A percentile compares a stretch with the other conserved stretches of the same genome.
phyloP scores from a whole-genome alignment of 2,888 invertebrate genomes.

The Lydus trimaculatus region DNA sequence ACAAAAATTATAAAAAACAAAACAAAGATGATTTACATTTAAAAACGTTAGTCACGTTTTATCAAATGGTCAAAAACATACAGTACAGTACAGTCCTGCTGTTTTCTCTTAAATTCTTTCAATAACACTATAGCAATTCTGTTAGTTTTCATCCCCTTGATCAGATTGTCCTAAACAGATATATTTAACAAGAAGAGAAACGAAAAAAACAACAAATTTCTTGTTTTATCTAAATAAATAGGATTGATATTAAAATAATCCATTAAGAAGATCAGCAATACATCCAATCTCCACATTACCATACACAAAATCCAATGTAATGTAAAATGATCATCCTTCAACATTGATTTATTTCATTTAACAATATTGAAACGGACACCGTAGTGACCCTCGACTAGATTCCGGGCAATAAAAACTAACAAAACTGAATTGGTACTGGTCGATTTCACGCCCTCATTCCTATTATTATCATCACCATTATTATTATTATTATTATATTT shows the following conservation, averaged over 20 bases:
- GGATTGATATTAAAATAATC: background rate
- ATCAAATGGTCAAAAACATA: background rate
- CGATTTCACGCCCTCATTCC: conserved; percentile 53
- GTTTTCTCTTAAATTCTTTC: background rate
- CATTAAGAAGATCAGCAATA: conserved; percentile 8
- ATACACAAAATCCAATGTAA: conserved; percentile 43
- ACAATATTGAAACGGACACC: conserved; percentile 41
- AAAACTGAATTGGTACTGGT: conserved; percentile 45
- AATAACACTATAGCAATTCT: background rate
- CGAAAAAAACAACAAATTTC: background rate
- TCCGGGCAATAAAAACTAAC: conserved; percentile 48
- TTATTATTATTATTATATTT: background rate
- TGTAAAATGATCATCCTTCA: conserved; percentile 50
- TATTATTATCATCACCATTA: background rate
- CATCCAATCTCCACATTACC: conserved; percentile 5
- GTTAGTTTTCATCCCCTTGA: background rate
- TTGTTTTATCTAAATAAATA: background rate
- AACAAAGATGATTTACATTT: background rate
- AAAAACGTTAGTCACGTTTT: background rate
- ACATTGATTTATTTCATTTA: conserved; percentile 44
- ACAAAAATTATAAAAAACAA: background rate
- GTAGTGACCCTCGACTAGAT: conserved; percentile 40
- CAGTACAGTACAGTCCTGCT: background rate
- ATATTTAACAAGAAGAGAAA: no score
- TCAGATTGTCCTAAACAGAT: conserved; percentile 5